Evolutionary conservation across 2,888 invertebrate species (phyloP), one percentile per base, ranked within the genome.

Genomic region (Macrophya annulata): DNA sequence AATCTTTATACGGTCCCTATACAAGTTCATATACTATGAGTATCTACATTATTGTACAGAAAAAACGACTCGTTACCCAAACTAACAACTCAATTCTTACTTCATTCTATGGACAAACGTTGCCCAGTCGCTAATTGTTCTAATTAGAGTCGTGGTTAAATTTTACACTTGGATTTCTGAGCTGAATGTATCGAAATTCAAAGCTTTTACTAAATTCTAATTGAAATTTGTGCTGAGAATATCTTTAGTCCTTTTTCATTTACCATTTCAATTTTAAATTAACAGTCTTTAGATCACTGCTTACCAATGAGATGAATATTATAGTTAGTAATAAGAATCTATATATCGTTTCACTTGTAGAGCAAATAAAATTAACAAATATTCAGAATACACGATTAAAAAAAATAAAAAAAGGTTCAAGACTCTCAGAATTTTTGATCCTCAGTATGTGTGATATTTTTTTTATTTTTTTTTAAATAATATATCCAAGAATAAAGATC

Each of bases 401-500:
- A 10, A 62, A 12, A 62, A 6, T 25, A 21, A 10, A 62, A 12
- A 62, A 55, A 25, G 25, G 21, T 10, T 25, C 62, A 62, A 25
- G 48, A 25, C 25, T 62, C 8, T 55, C 8, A 55, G 8, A 55
- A 55, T n/a, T 25, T 21, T 10, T 25, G 25, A 21, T 62, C n/a
- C 8, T 6, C 17, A 1, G 37, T 37, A 68, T 37, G 17, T 5
- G 0, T 6, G 15, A 74, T 2, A 74, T 21, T 9, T 17, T 15
- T 74, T 4, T 15, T 48, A 55, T 37, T 43, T 25, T 55, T 0
- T 48, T 10, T 55, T 40, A 77, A 74, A 74, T 10, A 74, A 45
- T 74, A 45, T 45, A 74, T 25, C 68, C 21, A 68, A 43, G 12
- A 43, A 62, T 62, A 37, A 74, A 45, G 10, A 74, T 74, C 74